Evolutionary conservation across 1,140 invertebrate genomes (phyloP).

Genomic region (Zaprionus davidi): DNA sequence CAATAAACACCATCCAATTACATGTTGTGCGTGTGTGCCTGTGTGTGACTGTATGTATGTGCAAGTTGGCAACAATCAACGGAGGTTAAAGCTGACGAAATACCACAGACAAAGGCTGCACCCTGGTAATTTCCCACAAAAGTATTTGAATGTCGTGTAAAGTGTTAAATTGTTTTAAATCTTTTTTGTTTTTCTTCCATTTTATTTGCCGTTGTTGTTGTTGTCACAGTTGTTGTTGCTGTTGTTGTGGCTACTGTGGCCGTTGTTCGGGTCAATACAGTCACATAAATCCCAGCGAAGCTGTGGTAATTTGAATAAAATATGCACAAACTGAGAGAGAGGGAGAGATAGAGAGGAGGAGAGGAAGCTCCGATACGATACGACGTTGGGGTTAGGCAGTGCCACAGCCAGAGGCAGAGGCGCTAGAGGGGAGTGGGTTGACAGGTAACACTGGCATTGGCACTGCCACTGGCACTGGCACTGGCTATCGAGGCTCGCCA

Average conservation of each 20-base stretch:
- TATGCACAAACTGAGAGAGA: constrained; percentile 59
- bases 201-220: constrained; percentile 4
- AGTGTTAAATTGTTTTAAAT: constrained; percentile 82
- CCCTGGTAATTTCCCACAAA: constrained; percentile 73
- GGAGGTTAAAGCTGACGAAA: constrained; percentile 54
- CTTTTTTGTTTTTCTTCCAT: constrained; percentile 38
- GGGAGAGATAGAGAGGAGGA: not conserved
- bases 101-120: constrained; percentile 52
- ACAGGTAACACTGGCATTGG: not conserved
- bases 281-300: constrained; percentile 67
- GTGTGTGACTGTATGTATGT: constrained; percentile 16
- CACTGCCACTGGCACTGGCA: not conserved
- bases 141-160: constrained; percentile 82
- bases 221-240: constrained; percentile 2
- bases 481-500: not conserved
- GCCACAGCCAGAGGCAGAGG: not conserved
- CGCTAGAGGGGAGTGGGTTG: not conserved
- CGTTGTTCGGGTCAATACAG: constrained; percentile 50
- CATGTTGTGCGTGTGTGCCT: constrained; percentile 27
- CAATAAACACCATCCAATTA: constrained; percentile 77
- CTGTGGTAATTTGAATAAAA: constrained; percentile 81
- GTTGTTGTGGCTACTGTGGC: constrained; percentile 20
- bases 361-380: constrained; percentile 1
- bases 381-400: not conserved
- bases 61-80: constrained; percentile 59